phyloP scores from a whole-genome alignment of 2,888 invertebrate genomes.

The Ferrisia virgata region DNA sequence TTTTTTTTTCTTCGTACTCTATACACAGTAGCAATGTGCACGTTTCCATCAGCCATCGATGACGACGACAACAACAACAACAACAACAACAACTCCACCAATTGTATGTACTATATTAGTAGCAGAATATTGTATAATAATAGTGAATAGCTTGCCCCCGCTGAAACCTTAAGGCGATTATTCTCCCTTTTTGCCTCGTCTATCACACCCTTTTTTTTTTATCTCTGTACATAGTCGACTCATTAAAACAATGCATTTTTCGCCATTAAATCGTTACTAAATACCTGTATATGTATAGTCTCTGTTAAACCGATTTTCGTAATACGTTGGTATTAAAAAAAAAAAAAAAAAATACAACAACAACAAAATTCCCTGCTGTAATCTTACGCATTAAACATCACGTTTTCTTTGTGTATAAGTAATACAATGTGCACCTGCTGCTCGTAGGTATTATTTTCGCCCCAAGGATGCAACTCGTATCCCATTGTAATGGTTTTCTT shows the following conservation, averaged over 20 bases:
- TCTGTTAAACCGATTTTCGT: background rate
- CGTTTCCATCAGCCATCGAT: too few species aligned
- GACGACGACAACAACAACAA: too few species aligned
- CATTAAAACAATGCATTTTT: background rate
- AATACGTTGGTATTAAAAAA: background rate
- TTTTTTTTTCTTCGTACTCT: too few species aligned
- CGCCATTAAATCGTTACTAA: background rate
- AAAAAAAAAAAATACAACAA: too few species aligned
- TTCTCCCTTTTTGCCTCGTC: background rate
- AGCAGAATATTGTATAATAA: too few species aligned
- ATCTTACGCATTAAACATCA: background rate
- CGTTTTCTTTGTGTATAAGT: too few species aligned
- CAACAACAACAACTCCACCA: too few species aligned
- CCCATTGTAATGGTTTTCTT: too few species aligned
- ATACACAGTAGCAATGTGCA: background rate
- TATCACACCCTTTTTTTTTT: too few species aligned
- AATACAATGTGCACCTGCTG: background rate
- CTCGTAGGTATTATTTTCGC: background rate
- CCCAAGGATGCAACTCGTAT: background rate
- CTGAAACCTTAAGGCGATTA: background rate
- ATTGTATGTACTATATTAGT: too few species aligned
- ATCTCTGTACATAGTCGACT: background rate
- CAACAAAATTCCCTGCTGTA: background rate
- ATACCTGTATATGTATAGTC: too few species aligned
- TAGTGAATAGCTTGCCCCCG: background rate